Evolutionary conservation across 2,797 vertebrate species (phyloP), one percentile per base, ranked within the genome.

Genomic region (Paratrypauchen microcephalus): DNA sequence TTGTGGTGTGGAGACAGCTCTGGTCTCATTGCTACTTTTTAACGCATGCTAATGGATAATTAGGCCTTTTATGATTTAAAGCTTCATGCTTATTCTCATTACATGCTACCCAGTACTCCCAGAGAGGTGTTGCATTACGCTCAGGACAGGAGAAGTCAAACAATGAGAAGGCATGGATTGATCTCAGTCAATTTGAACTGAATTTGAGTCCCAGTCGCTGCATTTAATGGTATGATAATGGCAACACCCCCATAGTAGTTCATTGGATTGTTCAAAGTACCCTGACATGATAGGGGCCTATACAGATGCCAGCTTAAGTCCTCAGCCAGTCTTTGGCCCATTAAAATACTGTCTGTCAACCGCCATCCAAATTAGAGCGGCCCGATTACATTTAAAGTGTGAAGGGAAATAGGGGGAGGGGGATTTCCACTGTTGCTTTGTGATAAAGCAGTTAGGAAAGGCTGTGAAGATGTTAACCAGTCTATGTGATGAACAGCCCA

Each of bases 311-410:
- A 86, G 78, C 88, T 86, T 87, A 84, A 83, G 82, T 80, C 84
- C 69, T 85, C 83, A 77, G 65, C 73, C 70, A 13, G 70, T 66
- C 80, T 72, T 70, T 54, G 5, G 76, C 78, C 84, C 78, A 87
- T 91, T 92, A 88, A 84, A 88, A 80, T 69, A 30, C 76, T 87
- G 88, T 86, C 89, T 79, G 80, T 90, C 90, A 91, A 85, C 82
- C 83, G 66, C 64, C 65, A 78, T 77, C 72, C 76, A 83, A 86
- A 86, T 90, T 83, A 83, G 77, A 86, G 71, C 76, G 58, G 68
- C 59, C 24, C 71, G 70, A 75, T 79, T 77, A 74, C 58, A 77
- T 78, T 81, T 73, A 77, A 79, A 80, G 66, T 75, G 50, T 56
- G 58, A 59, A 30, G 41, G 36, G 69, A 52, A 70, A 57, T 70